Conservation (phyloP, 2,797 vertebrate species). For the Cynodonichthys magdalenae region DNA sequence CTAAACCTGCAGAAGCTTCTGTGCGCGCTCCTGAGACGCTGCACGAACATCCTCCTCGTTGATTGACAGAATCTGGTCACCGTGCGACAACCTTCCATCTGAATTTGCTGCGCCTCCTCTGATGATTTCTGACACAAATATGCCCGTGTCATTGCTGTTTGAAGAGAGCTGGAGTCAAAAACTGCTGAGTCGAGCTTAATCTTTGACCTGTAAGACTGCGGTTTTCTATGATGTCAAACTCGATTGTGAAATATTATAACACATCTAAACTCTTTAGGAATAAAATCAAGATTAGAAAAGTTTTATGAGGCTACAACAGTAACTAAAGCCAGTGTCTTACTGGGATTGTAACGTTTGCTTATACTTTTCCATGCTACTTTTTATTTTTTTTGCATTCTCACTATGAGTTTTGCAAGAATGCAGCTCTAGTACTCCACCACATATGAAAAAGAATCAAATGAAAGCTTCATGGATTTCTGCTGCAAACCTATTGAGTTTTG, state of each 20-base stretch:
- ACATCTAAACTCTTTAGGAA: background rate
- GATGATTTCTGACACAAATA: constrained; percentile 94
- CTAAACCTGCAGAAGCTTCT: constrained; percentile 87
- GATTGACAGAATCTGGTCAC: constrained; percentile 94
- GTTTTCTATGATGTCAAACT: constrained; percentile 42
- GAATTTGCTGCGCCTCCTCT: constrained; percentile 88
- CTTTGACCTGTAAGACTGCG: constrained; percentile 20
- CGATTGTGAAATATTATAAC: background rate
- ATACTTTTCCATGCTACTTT: too few species aligned
- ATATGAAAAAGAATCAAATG: background rate
- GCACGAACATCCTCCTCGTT: constrained; percentile 91
- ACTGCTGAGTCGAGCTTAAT: constrained; percentile 17
- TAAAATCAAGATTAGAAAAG: background rate
- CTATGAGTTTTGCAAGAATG: too few species aligned
- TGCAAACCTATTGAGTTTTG: background rate
- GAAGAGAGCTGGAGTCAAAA: constrained; percentile 63
- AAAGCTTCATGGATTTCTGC: background rate
- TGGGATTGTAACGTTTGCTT: too few species aligned
- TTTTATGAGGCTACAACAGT: too few species aligned
- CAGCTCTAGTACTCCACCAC: too few species aligned
- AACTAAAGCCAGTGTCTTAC: too few species aligned
- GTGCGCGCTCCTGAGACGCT: constrained; percentile 88
- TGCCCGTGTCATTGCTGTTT: constrained; percentile 90
- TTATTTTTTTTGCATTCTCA: too few species aligned
- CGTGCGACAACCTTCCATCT: constrained; percentile 90